Conservation (phyloP, 92 coral and sea anemone species). For the Montipora capitata region DNA sequence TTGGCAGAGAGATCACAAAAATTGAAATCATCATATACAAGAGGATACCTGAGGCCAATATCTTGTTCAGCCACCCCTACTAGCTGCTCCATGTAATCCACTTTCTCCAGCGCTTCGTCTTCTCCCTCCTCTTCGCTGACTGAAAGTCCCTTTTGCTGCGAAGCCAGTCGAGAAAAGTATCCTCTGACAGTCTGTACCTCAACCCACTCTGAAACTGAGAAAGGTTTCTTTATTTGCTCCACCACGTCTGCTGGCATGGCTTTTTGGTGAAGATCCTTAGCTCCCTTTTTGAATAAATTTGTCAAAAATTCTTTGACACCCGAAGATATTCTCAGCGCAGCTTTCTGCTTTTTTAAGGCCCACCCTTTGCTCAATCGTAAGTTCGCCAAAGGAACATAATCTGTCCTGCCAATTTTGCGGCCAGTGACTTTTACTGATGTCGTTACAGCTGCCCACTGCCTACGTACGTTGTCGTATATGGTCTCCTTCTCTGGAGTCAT, state of each 20-base stretch:
- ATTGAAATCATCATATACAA: conserved; percentile 28
- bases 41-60: conserved; percentile 40
- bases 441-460: conserved; percentile 53
- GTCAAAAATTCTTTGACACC: conserved; percentile 32
- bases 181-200: conserved; percentile 46
- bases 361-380: conserved; percentile 26
- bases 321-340: conserved; percentile 34
- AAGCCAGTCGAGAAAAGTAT: conserved; percentile 35
- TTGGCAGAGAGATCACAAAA: conserved; percentile 31
- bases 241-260: conserved; percentile 45
- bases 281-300: conserved; percentile 9
- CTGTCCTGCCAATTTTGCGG: conserved; percentile 36
- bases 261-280: conserved; percentile 22
- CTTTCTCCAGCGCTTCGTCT: too few species aligned
- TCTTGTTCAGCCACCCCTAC: conserved; percentile 19
- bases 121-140: too few species aligned
- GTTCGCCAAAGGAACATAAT: conserved; percentile 20
- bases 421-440: conserved; percentile 10
- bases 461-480: conserved; percentile 48
- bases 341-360: conserved; percentile 25
- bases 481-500: conserved; percentile 49
- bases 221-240: conserved; percentile 29
- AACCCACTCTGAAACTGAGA: conserved; percentile 20
- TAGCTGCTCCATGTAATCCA: too few species aligned
- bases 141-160: conserved; percentile 31